Conservation (phyloP, 30 jellyfish, hydroid and myxozoan species). For the Chrysaora quinquecirrha region DNA sequence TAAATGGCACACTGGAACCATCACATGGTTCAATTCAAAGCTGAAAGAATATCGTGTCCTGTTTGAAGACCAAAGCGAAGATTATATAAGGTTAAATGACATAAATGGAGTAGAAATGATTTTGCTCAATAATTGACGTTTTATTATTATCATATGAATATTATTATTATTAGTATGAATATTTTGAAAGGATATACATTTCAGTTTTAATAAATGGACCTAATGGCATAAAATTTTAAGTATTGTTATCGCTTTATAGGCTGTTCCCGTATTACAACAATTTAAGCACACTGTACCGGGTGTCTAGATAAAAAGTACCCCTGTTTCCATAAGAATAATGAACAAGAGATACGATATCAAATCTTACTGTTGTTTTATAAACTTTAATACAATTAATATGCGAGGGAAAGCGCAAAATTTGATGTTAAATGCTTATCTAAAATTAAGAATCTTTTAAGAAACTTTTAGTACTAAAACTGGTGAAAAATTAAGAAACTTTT, state of each 20-base stretch:
- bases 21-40: constrained; percentile 35
- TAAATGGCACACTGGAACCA: constrained; percentile 46
- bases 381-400: no score
- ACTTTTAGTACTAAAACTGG: no score
- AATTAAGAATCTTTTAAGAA: no score
- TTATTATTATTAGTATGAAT: no score
- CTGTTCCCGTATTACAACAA: background rate
- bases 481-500: no score
- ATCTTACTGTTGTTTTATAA: no score
- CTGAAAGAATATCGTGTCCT: constrained; percentile 25
- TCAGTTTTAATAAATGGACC: no score
- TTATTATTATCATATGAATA: background rate
- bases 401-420: no score
- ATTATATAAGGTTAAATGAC: constrained; percentile 20
- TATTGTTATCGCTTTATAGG: background rate
- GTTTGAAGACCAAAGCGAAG: constrained; percentile 50
- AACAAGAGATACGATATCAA: background rate
- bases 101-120: constrained; percentile 27
- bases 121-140: background rate
- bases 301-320: background rate
- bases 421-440: no score
- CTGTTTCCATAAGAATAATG: background rate
- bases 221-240: no score
- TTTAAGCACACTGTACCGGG: constrained; percentile 5
- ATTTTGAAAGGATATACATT: no score